A percentile compares a stretch with the other conserved stretches of the same genome.
Evolutionary conservation across 2,888 invertebrate species (phyloP).

Genomic region (Andrena camellia): DNA sequence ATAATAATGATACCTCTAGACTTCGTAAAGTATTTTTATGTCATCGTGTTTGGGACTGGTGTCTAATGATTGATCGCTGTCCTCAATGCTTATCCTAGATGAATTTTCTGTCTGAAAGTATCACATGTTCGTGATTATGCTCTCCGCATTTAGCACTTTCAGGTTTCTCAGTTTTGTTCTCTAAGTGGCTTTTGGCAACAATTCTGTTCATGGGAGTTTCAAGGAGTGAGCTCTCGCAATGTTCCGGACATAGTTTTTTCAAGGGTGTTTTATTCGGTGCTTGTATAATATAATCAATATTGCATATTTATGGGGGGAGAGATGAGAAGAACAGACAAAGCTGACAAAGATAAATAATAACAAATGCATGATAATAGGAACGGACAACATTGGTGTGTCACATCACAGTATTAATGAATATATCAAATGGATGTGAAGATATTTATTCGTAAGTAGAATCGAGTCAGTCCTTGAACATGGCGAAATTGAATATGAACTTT

Average conservation of each 20-base stretch:
- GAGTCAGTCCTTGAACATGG: conserved; percentile 41
- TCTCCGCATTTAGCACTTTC: not conserved
- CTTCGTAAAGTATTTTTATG: conserved; percentile 75
- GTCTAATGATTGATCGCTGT: conserved; percentile 82
- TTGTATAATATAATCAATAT: conserved; percentile 54
- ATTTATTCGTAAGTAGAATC: conserved; percentile 12
- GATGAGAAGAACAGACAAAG: conserved; percentile 38
- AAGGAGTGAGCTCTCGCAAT: conserved; percentile 22
- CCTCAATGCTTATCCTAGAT: conserved; percentile 80
- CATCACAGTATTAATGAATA: conserved; percentile 20
- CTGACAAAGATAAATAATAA: conserved; percentile 31
- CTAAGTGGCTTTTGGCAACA: not conserved
- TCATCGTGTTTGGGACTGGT: conserved; percentile 79
- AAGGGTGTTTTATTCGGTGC: conserved; percentile 46
- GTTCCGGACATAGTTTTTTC: not conserved
- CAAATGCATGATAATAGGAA: conserved; percentile 28
- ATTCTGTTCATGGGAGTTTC: conserved; percentile 3
- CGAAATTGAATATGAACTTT: not conserved
- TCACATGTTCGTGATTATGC: conserved; percentile 44
- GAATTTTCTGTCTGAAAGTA: conserved; percentile 75
- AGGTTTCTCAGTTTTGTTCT: not conserved
- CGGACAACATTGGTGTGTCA: conserved; percentile 30
- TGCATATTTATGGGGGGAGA: conserved; percentile 44
- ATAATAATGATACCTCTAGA: conserved; percentile 78
- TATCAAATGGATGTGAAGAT: conserved; percentile 24